A percentile compares a stretch with the other conserved stretches of the same genome.
Conservation (phyloP, 2,888 invertebrate species). For the Drosophila gaucha region DNA sequence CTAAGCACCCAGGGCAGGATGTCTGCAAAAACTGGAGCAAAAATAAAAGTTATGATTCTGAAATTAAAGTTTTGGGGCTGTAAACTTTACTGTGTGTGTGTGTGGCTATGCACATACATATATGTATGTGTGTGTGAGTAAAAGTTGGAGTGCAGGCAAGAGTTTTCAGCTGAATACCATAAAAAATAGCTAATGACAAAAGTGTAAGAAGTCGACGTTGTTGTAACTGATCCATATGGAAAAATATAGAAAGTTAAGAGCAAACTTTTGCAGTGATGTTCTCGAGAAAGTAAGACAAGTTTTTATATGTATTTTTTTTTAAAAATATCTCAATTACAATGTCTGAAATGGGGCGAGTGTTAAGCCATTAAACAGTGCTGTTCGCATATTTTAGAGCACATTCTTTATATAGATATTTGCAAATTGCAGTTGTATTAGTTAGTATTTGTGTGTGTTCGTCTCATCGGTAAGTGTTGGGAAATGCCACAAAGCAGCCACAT, state of each 20-base stretch:
- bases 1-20: conserved; percentile 16
- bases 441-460: not conserved
- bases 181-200: conserved; percentile 66
- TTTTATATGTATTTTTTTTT: no score
- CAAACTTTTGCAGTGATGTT: conserved; percentile 33
- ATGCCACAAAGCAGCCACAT: conserved; percentile 47
- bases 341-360: not conserved
- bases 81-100: conserved; percentile 20
- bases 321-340: conserved; percentile 9
- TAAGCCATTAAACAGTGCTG: conserved; percentile 1
- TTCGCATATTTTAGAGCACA: not conserved
- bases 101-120: conserved; percentile 11
- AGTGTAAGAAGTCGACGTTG: conserved; percentile 52
- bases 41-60: conserved; percentile 73
- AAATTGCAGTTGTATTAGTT: not conserved
- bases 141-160: conserved; percentile 1
- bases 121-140: not conserved
- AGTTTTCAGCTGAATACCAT: conserved; percentile 35
- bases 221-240: conserved; percentile 58
- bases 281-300: not conserved
- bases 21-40: conserved; percentile 49
- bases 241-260: conserved; percentile 47
- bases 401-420: not conserved
- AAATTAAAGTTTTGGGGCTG: conserved; percentile 68
- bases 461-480: conserved; percentile 50